phyloP scores from a whole-genome alignment of 2,797 vertebrate genomes.

The Sternotherus odoratus region DNA sequence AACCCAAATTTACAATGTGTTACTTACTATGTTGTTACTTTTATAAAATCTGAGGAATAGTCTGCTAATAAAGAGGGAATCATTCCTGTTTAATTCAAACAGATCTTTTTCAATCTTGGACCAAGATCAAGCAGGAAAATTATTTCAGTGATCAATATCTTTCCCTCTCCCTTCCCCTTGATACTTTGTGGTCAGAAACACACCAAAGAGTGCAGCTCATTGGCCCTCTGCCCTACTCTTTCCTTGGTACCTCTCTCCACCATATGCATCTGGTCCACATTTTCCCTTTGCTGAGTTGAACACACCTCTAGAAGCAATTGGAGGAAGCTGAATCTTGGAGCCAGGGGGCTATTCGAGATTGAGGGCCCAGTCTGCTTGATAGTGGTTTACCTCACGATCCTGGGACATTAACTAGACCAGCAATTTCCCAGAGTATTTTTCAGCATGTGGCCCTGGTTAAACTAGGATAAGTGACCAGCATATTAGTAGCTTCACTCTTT shows the following conservation, averaged over 20 bases:
- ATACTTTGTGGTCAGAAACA: not conserved
- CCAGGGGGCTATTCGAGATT: not conserved
- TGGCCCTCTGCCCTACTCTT: not conserved
- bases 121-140: not conserved
- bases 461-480: not conserved
- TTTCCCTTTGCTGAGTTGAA: not conserved
- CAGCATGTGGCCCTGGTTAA: not conserved
- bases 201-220: not conserved
- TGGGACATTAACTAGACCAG: not conserved
- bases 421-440: not conserved
- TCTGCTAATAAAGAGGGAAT: not conserved
- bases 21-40: not conserved
- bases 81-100: not conserved
- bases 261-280: not conserved
- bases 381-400: not conserved
- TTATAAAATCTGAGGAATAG: not conserved
- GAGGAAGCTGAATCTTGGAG: not conserved
- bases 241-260: not conserved
- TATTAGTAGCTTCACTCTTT: not conserved
- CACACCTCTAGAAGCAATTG: not conserved
- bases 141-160: not conserved
- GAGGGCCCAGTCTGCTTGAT: not conserved
- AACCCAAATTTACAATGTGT: not conserved
- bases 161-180: not conserved
- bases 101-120: rapidly evolving